Percentiles rank a stretch among this genome's conserved stretches.
These are phyloP conservation scores for Trachymyrmex septentrionalis DNA, from an alignment of 1,140 invertebrate genomes.

Conservation along the genomic window DNA sequence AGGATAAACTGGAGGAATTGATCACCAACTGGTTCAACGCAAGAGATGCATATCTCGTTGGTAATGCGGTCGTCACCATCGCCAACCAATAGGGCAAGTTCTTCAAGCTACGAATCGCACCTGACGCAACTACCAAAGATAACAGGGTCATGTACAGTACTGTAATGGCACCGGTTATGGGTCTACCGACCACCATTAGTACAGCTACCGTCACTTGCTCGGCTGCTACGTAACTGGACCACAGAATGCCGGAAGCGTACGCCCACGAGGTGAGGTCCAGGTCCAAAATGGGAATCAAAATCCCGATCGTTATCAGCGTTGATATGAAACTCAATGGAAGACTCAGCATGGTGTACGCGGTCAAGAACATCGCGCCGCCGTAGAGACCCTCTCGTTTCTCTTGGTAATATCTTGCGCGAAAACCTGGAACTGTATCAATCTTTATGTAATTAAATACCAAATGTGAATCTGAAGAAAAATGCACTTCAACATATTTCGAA, in stretches of 20 bases:
- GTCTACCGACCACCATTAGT: slow-evolving; percentile 93
- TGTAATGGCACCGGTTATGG: slow-evolving; percentile 91
- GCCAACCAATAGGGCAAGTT: slow-evolving; percentile 82
- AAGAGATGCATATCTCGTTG: slow-evolving; percentile 82
- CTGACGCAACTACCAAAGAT: slow-evolving; percentile 91
- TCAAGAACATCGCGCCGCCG: slow-evolving; percentile 93
- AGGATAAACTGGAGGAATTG: slow-evolving; percentile 77
- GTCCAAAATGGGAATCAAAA: slow-evolving; percentile 82
- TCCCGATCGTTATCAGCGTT: slow-evolving; percentile 83
- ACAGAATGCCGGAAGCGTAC: slow-evolving; percentile 88
- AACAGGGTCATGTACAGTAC: slow-evolving; percentile 92
- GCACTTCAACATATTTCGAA: not conserved
- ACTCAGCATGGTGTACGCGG: slow-evolving; percentile 93
- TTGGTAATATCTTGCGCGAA: slow-evolving; percentile 96
- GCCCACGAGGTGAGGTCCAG: slow-evolving; percentile 81
- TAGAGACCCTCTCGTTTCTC: slow-evolving; percentile 95
- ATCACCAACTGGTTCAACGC: slow-evolving; percentile 83
- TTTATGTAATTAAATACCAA: slow-evolving; percentile 3
- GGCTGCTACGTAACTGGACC: slow-evolving; percentile 93
- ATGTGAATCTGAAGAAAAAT: not conserved
- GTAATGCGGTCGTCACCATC: slow-evolving; percentile 80
- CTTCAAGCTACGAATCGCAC: slow-evolving; percentile 92
- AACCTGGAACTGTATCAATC: slow-evolving; percentile 90
- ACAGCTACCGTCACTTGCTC: slow-evolving; percentile 94
- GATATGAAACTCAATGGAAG: slow-evolving; percentile 92